Percentiles rank a stretch among this genome's conserved stretches.
phyloP scores from a whole-genome alignment of 2,888 invertebrate genomes.

The Caenorhabditis becei region DNA sequence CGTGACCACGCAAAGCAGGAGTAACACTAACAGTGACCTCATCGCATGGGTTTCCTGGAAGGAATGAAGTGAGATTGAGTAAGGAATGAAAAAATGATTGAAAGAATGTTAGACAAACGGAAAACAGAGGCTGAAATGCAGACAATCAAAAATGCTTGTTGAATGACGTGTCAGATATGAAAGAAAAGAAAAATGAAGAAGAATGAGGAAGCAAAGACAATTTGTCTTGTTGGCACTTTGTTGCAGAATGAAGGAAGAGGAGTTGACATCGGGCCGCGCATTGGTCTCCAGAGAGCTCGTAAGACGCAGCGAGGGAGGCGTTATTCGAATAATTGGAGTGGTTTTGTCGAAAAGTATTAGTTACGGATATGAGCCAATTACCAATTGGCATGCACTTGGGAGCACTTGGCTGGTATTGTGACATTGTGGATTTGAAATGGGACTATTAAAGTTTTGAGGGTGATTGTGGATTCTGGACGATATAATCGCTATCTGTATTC shows the following conservation, averaged over 20 bases:
- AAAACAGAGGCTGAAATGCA: constrained; percentile 1
- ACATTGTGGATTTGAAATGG: neutral
- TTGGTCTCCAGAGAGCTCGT: constrained; percentile 53
- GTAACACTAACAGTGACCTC: constrained; percentile 16
- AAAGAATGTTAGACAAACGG: neutral
- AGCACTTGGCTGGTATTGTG: neutral
- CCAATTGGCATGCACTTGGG: constrained; percentile 30
- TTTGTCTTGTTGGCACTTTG: constrained; percentile 49
- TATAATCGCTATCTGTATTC: too few relatives aligned
- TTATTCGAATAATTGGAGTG: constrained; percentile 57
- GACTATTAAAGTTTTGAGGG: neutral
- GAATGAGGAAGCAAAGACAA: constrained; percentile 31
- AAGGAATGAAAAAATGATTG: neutral
- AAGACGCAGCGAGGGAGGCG: constrained; percentile 26
- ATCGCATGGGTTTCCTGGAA: constrained; percentile 51
- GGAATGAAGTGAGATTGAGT: neutral
- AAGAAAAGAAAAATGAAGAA: neutral
- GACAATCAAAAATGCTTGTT: neutral
- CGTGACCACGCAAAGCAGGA: constrained; percentile 15
- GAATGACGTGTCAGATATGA: neutral
- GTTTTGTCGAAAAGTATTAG: constrained; percentile 58
- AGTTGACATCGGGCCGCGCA: constrained; percentile 41
- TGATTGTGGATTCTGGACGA: neutral
- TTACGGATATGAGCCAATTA: constrained; percentile 65
- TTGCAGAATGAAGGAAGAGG: constrained; percentile 28